Evolutionary conservation across 1,140 invertebrate genomes (phyloP), one percentile per base, ranked within the genome.

Genomic region (Drosophila busckii): DNA sequence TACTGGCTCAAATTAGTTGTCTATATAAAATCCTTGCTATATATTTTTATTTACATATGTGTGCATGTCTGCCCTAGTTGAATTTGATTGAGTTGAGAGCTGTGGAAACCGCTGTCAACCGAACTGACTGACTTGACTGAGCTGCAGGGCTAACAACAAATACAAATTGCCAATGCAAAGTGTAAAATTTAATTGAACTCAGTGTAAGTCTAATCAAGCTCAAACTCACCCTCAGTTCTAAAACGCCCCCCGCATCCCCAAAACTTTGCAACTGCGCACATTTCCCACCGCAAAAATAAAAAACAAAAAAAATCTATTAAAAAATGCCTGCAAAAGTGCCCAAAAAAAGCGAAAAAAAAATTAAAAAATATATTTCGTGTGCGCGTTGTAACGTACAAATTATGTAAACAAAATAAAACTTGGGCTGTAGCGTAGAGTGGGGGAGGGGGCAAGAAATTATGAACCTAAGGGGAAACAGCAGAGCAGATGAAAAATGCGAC

Each of bases 331-430:
- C 34, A 17, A 80, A 82, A 82, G 65, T 82, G 69, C 69, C 70
- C 55, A 82, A 75, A 75, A 82, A 70, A 60, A n/a, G n/a, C n/a
- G n/a, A n/a, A n/a, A n/a, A n/a, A n/a, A n/a, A n/a, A n/a, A n/a
- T n/a, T n/a, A n/a, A n/a, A n/a, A n/a, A n/a, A n/a, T n/a, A n/a
- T 56, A 32, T 64, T 78, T 58, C 58, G 54, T 82, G 75, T 62
- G 69, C 75, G 75, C 75, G 75, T 82, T 82, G 75, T 82, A 83
- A 75, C 75, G 75, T 63, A 82, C 75, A 82, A 82, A 82, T 82
- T 82, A 82, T 82, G 75, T 82, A 82, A 82, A 82, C 75, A 82
- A 63, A 60, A 42, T 53, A 25, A n/a, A n/a, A n/a, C 19, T 16
- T 28, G 32, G 40, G 13, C n/a, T 19, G 23, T n/a, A 32, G 1